These are phyloP conservation scores for Camponotus vicinus DNA, from an alignment of 1,140 invertebrate genomes.

Conservation along the genomic window DNA sequence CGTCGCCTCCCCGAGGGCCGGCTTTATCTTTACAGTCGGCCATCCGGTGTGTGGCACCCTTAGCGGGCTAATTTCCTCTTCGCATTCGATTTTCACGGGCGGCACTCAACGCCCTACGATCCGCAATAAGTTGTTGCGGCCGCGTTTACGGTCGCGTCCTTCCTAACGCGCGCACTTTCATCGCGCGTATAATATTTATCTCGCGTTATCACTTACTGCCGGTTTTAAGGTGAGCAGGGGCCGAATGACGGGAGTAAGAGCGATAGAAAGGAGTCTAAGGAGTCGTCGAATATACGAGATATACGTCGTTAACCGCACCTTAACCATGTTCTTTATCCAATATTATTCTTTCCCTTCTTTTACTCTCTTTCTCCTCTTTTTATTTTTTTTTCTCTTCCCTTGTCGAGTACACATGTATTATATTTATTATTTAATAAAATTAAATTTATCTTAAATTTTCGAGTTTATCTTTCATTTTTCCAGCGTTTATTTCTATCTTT, in stretches of 20 bases:
- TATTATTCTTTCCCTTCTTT: not conserved
- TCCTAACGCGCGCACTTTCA: slow-evolving; percentile 59
- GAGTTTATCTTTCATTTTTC: not conserved
- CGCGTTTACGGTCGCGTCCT: slow-evolving; percentile 60
- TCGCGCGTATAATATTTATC: slow-evolving; percentile 82
- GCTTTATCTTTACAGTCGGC: slow-evolving; percentile 78
- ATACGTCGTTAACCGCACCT: not conserved
- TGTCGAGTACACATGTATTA: not conserved
- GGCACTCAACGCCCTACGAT: slow-evolving; percentile 72
- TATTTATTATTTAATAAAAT: not conserved
- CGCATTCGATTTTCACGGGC: slow-evolving; percentile 82
- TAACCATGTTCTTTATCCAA: slow-evolving; percentile 3
- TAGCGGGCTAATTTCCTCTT: slow-evolving; percentile 81
- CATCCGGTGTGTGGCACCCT: slow-evolving; percentile 39
- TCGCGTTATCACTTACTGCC: slow-evolving; percentile 80
- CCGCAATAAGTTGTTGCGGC: slow-evolving; percentile 78
- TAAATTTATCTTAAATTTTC: not conserved
- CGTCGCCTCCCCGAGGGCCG: slow-evolving; percentile 28
- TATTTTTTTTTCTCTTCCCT: not conserved
- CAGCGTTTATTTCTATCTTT: not conserved
- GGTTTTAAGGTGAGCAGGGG: slow-evolving; percentile 12
- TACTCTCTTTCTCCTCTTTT: no score
- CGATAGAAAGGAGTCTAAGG: not conserved
- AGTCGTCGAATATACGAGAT: not conserved
- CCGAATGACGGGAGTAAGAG: not conserved